Evolutionary conservation across 2,113 vertebrate species (phyloP).

Genomic region (Hippocampus barbouri): DNA sequence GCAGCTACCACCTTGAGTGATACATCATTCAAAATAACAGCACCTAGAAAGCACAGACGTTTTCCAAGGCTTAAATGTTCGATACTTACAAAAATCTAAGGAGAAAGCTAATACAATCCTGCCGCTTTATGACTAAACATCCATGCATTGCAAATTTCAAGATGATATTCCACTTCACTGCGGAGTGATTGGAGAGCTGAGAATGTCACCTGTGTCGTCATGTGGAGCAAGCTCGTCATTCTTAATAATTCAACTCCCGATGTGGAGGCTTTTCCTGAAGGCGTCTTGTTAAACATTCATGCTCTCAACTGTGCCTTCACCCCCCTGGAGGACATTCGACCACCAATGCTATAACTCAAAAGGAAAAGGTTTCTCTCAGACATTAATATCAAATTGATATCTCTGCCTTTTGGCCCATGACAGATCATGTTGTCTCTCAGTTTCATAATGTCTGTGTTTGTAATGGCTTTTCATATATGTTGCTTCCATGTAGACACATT

Average conservation of each 20-base stretch:
- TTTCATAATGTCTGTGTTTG: constrained; percentile 5
- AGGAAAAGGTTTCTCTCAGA: constrained; percentile 62
- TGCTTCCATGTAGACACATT: background rate
- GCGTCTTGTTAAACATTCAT: constrained; percentile 72
- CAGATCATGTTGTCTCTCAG: background rate
- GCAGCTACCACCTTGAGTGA: background rate
- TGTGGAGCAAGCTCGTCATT: constrained; percentile 43
- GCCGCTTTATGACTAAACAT: background rate
- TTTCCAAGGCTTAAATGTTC: background rate
- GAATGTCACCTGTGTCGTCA: constrained; percentile 55
- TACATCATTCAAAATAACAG: background rate
- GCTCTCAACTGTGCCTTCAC: constrained; percentile 47
- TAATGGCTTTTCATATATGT: background rate
- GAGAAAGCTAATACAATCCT: background rate
- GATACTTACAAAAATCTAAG: background rate
- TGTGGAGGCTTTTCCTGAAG: constrained; percentile 55
- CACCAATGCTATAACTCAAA: constrained; percentile 58
- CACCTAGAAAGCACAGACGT: background rate
- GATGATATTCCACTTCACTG: constrained; percentile 31
- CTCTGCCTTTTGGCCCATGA: constrained; percentile 28
- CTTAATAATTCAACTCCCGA: constrained; percentile 66
- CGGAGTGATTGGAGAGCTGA: constrained; percentile 18
- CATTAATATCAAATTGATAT: constrained; percentile 66
- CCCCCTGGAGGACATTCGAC: constrained; percentile 63
- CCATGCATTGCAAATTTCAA: background rate